Base-by-base conservation (phyloP, 2,888 invertebrate species). In the Bibio marci region DNA sequence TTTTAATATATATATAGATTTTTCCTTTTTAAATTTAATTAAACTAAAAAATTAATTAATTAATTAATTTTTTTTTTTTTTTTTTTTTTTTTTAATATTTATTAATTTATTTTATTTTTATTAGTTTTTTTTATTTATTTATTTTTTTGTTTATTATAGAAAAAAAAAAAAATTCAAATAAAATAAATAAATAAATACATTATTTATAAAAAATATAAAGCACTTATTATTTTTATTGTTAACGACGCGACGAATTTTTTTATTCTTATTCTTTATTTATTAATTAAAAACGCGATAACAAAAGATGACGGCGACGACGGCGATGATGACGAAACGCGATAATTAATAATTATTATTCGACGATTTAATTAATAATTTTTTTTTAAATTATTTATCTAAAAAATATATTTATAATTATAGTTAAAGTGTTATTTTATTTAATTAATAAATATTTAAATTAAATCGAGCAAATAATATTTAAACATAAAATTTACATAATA, bases 31-130 rank as follows among this genome's bases (percentile, higher is more conserved):
- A n/a, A n/a, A n/a, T n/a, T n/a, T n/a, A n/a, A n/a, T n/a, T n/a
- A n/a, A n/a, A n/a, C n/a, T n/a, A n/a, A n/a, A n/a, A n/a, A n/a
- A n/a, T n/a, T n/a, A n/a, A n/a, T n/a, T n/a, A n/a, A n/a, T n/a
- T n/a, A n/a, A n/a, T n/a, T n/a, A n/a, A 42, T 41, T 43, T 37
- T 45, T 46, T 44, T 44, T 44, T 42, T 44, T 40, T 46, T 38
- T 43, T 45, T 43, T 46, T 41, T 46, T 46, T 37, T 40, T 35
- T 31, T 28, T 42, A 33, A 34, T 19, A 34, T 34, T 35, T 39
- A n/a, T 15, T 28, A 35, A 18, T 43, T 38, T 18, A 35, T 30
- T 26, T 38, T 32, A 35, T 37, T 31, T 35, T 17, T 38, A 31
- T 12, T 15, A 27, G 33, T 27, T 41, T 18, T 39, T 36, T 30